phyloP scores from a whole-genome alignment of 1,140 invertebrate species.

The Leptinotarsa lineolata region DNA sequence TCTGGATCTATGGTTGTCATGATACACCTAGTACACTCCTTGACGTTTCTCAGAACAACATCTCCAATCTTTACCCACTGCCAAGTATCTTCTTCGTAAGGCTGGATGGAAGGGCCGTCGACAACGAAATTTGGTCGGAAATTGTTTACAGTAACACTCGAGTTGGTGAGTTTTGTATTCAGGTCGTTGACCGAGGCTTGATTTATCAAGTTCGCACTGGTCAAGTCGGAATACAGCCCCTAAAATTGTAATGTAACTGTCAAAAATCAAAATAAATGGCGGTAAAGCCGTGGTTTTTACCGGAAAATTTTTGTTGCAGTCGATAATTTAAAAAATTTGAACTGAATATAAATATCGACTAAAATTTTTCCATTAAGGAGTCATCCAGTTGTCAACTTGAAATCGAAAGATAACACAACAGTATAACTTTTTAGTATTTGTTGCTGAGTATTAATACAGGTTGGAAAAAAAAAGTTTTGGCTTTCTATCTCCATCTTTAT shows the following conservation, averaged over 20 bases:
- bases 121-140: conserved; percentile 74
- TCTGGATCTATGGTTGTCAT: conserved; percentile 64
- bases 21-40: conserved; percentile 68
- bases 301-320: not conserved
- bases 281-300: not conserved
- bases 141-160: conserved; percentile 60
- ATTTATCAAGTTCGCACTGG: conserved; percentile 60
- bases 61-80: conserved; percentile 71
- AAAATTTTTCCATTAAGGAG: too few species aligned
- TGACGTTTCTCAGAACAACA: conserved; percentile 65
- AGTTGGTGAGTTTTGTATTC: conserved; percentile 61
- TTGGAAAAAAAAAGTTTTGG: too few species aligned
- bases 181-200: conserved; percentile 67
- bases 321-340: too few species aligned
- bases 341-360: too few species aligned
- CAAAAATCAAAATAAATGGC: too few species aligned
- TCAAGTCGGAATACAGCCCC: conserved; percentile 48
- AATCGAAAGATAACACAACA: too few species aligned
- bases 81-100: conserved; percentile 73
- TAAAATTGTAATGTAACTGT: conserved; percentile 26
- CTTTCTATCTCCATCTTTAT: too few species aligned
- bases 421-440: too few species aligned
- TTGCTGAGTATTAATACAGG: too few species aligned
- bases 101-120: conserved; percentile 58
- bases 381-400: too few species aligned